Evolutionary conservation across 2,888 invertebrate species (phyloP), one percentile per base, ranked within the genome.

Genomic region (Lasioglossum pauxillum): DNA sequence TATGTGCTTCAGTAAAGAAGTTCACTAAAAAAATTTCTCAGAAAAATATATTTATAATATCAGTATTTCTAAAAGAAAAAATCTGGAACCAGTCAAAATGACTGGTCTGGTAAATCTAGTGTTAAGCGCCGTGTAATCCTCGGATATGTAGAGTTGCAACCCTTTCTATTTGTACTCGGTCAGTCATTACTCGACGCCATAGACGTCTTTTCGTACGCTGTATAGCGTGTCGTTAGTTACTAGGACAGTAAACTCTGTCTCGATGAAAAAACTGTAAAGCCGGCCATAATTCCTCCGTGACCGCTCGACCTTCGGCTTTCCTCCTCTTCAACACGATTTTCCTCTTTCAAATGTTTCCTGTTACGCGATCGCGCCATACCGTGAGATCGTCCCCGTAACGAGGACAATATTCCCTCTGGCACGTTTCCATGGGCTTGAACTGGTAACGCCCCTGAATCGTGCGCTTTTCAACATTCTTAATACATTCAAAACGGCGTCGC

Each of bases 291-390:
- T 75, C 78, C 76, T 81, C 75, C 38, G 78, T 71, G 85, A 53
- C 85, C 78, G 78, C 67, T 78, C 75, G 27, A 38, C 49, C 80
- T 57, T 84, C 77, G 38, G 75, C 67, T 78, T 38, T n/a, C 64
- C 67, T 79, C 72, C 53, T n/a, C 35, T 76, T 71, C 69, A 64
- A 86, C 80, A 38, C 75, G 73, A 77, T 71, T 86, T 81, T 78
- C 74, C 81, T 71, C 78, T 75, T 67, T 67, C n/a, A 72, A 78
- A 75, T 53, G 85, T 75, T 86, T 85, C 80, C 85, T 79, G 75
- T 79, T 85, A 84, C 79, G 85, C 72, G 79, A 76, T 85, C 71
- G 75, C 46, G 27, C 31, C 12, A 4, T 31, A 19, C 41, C 46
- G 67, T 41, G 41, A 49, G 60, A 75, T 27, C 64, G 27, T n/a